Conservation (phyloP, 2,888 invertebrate genomes). For the Cataglyphis albicans region DNA sequence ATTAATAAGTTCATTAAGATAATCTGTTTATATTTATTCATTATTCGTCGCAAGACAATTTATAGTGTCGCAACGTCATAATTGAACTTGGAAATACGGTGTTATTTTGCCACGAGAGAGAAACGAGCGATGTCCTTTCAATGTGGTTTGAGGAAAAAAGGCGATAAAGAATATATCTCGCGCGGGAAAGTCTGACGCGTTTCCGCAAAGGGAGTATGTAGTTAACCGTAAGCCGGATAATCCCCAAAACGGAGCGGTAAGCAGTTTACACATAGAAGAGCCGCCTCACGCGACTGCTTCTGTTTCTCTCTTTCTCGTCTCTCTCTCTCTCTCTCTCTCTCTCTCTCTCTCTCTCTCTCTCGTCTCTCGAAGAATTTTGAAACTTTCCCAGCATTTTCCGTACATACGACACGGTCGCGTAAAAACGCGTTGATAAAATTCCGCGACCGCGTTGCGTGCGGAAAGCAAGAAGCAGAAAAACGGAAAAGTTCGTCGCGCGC, state of each 20-base stretch:
- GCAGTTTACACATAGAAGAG: constrained; percentile 61
- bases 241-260: constrained; percentile 60
- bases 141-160: background rate
- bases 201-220: constrained; percentile 52
- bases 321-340: background rate
- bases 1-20: background rate
- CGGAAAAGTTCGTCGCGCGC: background rate
- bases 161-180: background rate
- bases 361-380: constrained; percentile 42
- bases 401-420: constrained; percentile 45
- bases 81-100: background rate
- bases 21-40: constrained; percentile 7
- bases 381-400: constrained; percentile 47
- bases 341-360: background rate
- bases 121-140: constrained; percentile 9
- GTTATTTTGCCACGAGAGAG: background rate
- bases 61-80: background rate
- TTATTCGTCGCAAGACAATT: background rate
- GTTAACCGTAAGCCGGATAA: constrained; percentile 69
- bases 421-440: constrained; percentile 59
- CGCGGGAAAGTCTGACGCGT: constrained; percentile 37
- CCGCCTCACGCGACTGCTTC: constrained; percentile 15
- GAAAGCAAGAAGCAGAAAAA: background rate
- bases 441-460: background rate
- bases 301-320: background rate